Evolutionary conservation across 2,888 invertebrate genomes (phyloP).

Genomic region (Tiliacea aurago): DNA sequence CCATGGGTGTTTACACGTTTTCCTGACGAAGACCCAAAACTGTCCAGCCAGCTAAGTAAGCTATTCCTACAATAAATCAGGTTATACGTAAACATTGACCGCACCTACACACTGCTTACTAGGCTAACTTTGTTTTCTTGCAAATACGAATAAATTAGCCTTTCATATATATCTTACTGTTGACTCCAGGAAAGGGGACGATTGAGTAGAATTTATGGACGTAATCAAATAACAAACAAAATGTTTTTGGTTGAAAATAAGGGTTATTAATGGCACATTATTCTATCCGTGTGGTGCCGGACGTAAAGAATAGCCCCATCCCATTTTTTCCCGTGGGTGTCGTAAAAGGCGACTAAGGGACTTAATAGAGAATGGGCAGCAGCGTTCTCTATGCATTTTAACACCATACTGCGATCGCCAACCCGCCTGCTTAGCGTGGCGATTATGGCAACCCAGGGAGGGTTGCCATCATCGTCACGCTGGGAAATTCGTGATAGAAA

Average conservation of each 20-base stretch:
- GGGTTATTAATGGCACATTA: not conserved
- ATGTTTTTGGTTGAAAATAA: constrained; percentile 13
- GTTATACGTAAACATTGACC: constrained; percentile 46
- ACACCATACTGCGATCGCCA: no score
- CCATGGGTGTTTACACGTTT: not conserved
- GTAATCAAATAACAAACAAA: constrained; percentile 54
- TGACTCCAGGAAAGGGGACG: constrained; percentile 37
- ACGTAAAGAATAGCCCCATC: no score
- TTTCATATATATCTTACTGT: constrained; percentile 49
- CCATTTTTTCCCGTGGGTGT: no score
- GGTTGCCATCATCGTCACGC: no score
- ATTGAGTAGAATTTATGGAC: constrained; percentile 52
- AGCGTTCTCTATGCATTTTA: no score
- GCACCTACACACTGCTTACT: constrained; percentile 38
- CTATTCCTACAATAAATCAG: constrained; percentile 49
- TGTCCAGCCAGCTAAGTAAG: not conserved
- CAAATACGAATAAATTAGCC: constrained; percentile 61
- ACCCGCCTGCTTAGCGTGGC: no score
- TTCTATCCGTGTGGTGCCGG: no score
- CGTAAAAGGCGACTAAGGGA: no score
- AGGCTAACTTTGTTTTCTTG: constrained; percentile 52
- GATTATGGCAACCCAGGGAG: no score
- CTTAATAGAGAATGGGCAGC: no score
- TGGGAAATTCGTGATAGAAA: no score
- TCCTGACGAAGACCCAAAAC: not conserved